Evolutionary conservation across 2,797 vertebrate species (phyloP).

Genomic region (Peromyscus nudipes): DNA sequence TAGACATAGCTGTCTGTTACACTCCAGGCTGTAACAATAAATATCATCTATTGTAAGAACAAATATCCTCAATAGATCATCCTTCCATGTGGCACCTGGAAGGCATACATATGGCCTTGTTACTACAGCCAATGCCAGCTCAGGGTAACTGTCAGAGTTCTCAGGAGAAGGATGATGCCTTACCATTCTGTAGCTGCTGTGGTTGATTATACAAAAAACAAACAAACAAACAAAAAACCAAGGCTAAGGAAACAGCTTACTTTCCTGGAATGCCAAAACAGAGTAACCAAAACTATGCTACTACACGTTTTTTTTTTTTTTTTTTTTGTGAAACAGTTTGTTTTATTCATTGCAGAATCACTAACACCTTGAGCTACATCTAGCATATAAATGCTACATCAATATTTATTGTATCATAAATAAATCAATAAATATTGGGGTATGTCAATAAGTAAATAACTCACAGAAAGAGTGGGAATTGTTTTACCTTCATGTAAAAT

Average conservation of each 20-base stretch:
- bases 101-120: constrained; percentile 2
- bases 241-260: not conserved
- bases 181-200: not conserved
- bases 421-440: constrained; percentile 18
- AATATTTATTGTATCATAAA: constrained; percentile 17
- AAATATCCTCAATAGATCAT: not conserved
- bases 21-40: not conserved
- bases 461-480: not conserved
- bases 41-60: constrained; percentile 25
- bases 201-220: not conserved
- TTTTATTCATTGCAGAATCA: not conserved
- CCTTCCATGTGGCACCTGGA: not conserved
- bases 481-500: not conserved
- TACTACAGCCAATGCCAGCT: not conserved
- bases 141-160: not conserved
- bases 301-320: no score
- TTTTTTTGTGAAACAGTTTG: constrained; percentile 1
- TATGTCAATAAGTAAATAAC: not conserved
- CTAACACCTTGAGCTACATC: not conserved
- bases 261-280: not conserved
- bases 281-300: not conserved
- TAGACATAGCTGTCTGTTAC: not conserved
- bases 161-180: not conserved
- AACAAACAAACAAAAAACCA: no score
- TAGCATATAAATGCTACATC: not conserved